Evolutionary conservation across 30 jellyfish, hydroid and myxozoan genomes (phyloP), one percentile per base, ranked within the genome.

Genomic region (Mastigias papua): DNA sequence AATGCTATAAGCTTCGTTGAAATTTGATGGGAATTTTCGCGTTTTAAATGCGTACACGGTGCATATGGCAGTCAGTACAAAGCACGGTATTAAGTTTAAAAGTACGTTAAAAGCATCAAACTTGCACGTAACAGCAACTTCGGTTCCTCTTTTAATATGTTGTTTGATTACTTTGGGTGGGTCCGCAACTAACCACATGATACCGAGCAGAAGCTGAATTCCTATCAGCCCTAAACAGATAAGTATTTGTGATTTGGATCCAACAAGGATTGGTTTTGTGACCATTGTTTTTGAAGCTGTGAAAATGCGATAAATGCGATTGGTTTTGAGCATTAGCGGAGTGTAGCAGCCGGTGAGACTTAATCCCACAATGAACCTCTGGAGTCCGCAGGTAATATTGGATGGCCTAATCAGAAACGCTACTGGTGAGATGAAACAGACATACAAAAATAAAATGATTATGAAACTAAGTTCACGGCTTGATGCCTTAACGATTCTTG

Each of bases 11-110:
- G 95, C 91, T 67, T 96, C 99, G 81, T 92, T 96, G 90, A 75
- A 96, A 50, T 94, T 96, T 30, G 96, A 86, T 0, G 99, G 99
- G 27, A 90, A 88, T 25, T 91, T 96, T 13, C 99, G 87, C 66
- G 98, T 96, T 80, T 90, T 91, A 89, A 86, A 96, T 67, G 99
- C 98, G 86, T 60, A 96, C 9, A 63, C 90, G 7, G 99, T 91
- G 89, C 99, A 88, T 21, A 96, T 75, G 23, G 96, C 83, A 91
- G 91, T 96, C 49, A 96, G 64, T 34, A 86, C 98, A 48, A 79
- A 78, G 23, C 97, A 87, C 6, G 96, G 90, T 9, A 90, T 69
- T 15, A 91, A 72, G 63, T 96, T 96, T 73, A 96, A 30, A 23
- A 96, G 46, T 68, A 85, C 86, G 65, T 89, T 66, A 11, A 86